These are phyloP conservation scores for Pampus argenteus DNA, from an alignment of 2,797 vertebrate genomes.

Conservation along the genomic window DNA sequence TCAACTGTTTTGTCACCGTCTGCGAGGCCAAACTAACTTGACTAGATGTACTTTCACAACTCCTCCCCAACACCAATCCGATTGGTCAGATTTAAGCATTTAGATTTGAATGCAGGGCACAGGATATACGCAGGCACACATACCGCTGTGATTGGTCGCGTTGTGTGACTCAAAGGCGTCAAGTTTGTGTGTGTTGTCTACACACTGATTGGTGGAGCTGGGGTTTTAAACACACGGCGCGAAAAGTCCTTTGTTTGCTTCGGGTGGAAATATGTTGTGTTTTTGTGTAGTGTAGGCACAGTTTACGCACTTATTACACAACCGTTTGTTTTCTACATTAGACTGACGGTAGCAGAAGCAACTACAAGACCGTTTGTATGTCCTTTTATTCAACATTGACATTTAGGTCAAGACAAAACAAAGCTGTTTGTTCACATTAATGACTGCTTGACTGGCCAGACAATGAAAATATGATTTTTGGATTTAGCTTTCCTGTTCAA, in stretches of 20 bases:
- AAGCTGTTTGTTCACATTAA: neutral
- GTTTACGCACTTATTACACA: neutral
- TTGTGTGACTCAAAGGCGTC: accelerated
- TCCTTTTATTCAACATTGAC: neutral
- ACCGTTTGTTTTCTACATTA: constrained; percentile 16
- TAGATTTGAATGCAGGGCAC: constrained; percentile 51
- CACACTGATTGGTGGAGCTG: constrained; percentile 59
- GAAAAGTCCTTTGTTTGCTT: constrained; percentile 71
- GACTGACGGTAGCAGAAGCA: neutral
- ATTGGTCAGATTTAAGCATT: constrained; percentile 59
- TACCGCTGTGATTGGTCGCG: constrained; percentile 40
- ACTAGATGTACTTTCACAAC: constrained; percentile 30
- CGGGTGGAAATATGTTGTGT: constrained; percentile 7
- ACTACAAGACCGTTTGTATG: neutral
- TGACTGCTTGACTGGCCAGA: neutral
- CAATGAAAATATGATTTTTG: neutral
- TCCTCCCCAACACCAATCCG: constrained; percentile 33
- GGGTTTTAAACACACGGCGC: constrained; percentile 79
- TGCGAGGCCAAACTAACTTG: constrained; percentile 62
- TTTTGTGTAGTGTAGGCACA: neutral
- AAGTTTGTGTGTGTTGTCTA: neutral
- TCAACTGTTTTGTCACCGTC: constrained; percentile 72
- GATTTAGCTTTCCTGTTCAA: neutral
- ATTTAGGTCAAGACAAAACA: neutral
- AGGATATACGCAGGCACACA: accelerated